Base-by-base conservation (phyloP, 2,888 invertebrate genomes). In the Flexamia atlantica region DNA sequence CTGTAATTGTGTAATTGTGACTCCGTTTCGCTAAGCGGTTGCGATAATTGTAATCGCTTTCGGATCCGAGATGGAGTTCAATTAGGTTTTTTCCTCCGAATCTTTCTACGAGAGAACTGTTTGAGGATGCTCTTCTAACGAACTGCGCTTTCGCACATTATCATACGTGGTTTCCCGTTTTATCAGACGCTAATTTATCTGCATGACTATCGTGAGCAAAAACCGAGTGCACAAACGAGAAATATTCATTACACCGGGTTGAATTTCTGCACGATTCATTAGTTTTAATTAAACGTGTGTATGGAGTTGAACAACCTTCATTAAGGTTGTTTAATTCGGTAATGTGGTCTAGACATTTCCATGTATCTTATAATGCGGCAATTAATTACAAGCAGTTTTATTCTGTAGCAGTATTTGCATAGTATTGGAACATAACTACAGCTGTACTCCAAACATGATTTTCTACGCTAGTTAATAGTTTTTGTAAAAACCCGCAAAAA, bases 111-210 rank as follows among this genome's bases (percentile, higher is more conserved):
- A 14, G 46, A 9, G 46, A 40, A 23, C 40, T 72, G 72, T 40
- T 76, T 46, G 30, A 50, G 46, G 28, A 79, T 57, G 2, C 36
- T 30, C 2, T 28, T 20, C 57, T 53, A 79, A 79, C 57, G 79
- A 79, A 53, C 57, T 20, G 30, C 30, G 20, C 7, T 53, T 79
- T 79, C 57, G 79, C 79, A 79, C 79, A 53, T 79, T 79, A 79
- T 79, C 53, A 76, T 17, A 46, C 42, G 28, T 14, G 2, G 40
- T 50, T 79, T 79, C 79, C 79, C 57, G 79, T 36, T 28, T 25
- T 79, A 57, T 50, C 50, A 76, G 36, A 72, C 50, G 74, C 42
- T 76, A 76, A 76, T 76, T 70, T 64, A 64, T 64, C 64, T 64
- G 64, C 64, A 64, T 64, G 30, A 64, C 64, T 64, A 64, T 64